Base-by-base conservation (phyloP, 1,140 invertebrate genomes). In the Tetramorium parvispinum region DNA sequence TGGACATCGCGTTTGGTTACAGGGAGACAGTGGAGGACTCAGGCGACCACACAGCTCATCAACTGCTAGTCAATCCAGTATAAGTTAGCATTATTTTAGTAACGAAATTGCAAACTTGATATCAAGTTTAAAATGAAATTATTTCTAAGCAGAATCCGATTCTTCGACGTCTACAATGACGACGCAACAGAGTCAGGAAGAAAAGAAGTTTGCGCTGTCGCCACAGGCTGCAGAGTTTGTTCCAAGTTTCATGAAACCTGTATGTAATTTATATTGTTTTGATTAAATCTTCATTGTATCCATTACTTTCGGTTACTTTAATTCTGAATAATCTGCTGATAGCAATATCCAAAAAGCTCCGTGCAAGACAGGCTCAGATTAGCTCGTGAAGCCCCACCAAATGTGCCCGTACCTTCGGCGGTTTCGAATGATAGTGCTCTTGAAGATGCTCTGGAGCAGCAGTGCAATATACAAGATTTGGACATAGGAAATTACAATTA, bases 211-310 rank as follows among this genome's bases (percentile, higher is more conserved):
- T 18, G 87, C 70, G 0, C 82, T 94, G 3, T 94, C 93, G 0
- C 92, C 89, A 1, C 68, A 93, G 10, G 94, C 94, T 40, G 85
- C 89, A 32, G 94, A 92, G 83, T 94, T 94, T 77, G 73, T 94
- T 63, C 94, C 94, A 11, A 90, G 43, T 49, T 37, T 0, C 11
- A 40, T 24, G 27, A 32, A 32, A 32, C 3, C 7, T 43, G 73
- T 89, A 16, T 73, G 78, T 65, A 24, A 53, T 13, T 11, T 27
- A 2, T 18, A 0, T 24, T n/a, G 24, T 4, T 37, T 0, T 8
- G 10, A 24, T 40, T 55, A 3, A 3, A 55, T 57, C 0, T 46
- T 51, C 13, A 3, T 0, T 11, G 13, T 61, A 59, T 6, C 0
- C 6, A 10, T 51, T 51, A 13, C n/a, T 13, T 18, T 73, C 0